A percentile compares a stretch with the other conserved stretches of the same genome.
phyloP scores from a whole-genome alignment of 2,888 invertebrate species.

The Epirrita christyi region DNA sequence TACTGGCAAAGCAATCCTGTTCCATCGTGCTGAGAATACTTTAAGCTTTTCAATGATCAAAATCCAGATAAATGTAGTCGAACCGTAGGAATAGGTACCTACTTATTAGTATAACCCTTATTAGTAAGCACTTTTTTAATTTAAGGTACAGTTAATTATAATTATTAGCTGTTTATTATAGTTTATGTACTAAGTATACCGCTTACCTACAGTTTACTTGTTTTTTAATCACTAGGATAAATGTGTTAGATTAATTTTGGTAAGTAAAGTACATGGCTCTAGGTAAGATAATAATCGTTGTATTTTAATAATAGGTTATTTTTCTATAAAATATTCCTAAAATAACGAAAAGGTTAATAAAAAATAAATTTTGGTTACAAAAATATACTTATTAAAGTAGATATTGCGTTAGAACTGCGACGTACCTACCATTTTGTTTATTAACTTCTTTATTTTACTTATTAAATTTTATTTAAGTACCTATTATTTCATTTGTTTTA shows the following conservation, averaged over 20 bases:
- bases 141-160: too few species aligned
- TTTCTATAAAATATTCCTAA: not conserved
- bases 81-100: too few species aligned
- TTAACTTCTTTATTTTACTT: not conserved
- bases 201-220: slow-evolving; percentile 25
- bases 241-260: slow-evolving; percentile 5
- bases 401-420: too few species aligned
- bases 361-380: slow-evolving; percentile 38
- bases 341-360: slow-evolving; percentile 20
- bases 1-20: too few species aligned
- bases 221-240: slow-evolving; percentile 8
- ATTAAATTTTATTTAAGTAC: slow-evolving; percentile 52
- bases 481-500: slow-evolving; percentile 53
- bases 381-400: too few species aligned
- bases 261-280: slow-evolving; percentile 51
- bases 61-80: too few species aligned
- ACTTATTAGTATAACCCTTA: too few species aligned
- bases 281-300: slow-evolving; percentile 19
- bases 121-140: too few species aligned
- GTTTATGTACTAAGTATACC: slow-evolving; percentile 8
- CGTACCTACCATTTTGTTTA: too few species aligned
- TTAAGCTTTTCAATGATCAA: too few species aligned
- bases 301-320: not conserved
- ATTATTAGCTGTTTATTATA: too few species aligned
- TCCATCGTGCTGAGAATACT: too few species aligned